Conservation (phyloP, 2,113 vertebrate species). For the Poecilia latipinna region DNA sequence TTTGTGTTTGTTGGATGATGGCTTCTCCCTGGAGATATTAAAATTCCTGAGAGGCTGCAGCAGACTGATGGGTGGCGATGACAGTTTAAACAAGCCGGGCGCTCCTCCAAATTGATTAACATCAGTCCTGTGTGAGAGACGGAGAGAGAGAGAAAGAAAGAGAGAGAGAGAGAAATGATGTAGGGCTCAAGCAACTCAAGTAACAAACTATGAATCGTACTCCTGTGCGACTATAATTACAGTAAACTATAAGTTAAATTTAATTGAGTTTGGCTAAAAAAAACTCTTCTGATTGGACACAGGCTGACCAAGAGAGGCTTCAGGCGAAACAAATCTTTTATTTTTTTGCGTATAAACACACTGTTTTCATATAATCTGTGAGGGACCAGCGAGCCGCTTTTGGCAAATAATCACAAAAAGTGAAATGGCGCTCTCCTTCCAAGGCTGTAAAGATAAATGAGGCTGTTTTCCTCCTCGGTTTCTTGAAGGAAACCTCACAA, state of each 20-base stretch:
- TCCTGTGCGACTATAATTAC: conserved; percentile 56
- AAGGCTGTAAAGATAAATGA: conserved; percentile 90
- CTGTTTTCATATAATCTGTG: conserved; percentile 84
- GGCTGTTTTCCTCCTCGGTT: conserved; percentile 87
- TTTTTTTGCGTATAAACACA: conserved; percentile 50
- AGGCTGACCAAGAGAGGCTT: conserved; percentile 43
- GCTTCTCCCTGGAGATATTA: conserved; percentile 47
- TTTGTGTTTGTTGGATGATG: conserved; percentile 45
- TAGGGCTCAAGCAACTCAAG: conserved; percentile 50
- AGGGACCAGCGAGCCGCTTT: conserved; percentile 87
- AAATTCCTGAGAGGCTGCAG: conserved; percentile 55
- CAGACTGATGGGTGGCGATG: conserved; percentile 59
- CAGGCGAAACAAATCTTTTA: conserved; percentile 60
- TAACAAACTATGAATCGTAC: conserved; percentile 61
- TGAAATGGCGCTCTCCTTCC: conserved; percentile 87
- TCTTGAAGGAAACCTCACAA: conserved; percentile 88
- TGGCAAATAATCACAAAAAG: conserved; percentile 95
- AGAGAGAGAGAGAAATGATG: conserved; percentile 1
- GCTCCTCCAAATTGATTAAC: conserved; percentile 68
- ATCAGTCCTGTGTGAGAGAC: conserved; percentile 41
- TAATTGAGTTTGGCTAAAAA: conserved; percentile 47
- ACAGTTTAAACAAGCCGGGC: conserved; percentile 68
- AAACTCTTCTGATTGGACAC: conserved; percentile 48
- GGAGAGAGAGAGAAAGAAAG: conserved; percentile 20
- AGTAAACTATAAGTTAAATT: conserved; percentile 62